phyloP scores from a whole-genome alignment of 2,797 vertebrate species.

The Melanotaenia nigrans region DNA sequence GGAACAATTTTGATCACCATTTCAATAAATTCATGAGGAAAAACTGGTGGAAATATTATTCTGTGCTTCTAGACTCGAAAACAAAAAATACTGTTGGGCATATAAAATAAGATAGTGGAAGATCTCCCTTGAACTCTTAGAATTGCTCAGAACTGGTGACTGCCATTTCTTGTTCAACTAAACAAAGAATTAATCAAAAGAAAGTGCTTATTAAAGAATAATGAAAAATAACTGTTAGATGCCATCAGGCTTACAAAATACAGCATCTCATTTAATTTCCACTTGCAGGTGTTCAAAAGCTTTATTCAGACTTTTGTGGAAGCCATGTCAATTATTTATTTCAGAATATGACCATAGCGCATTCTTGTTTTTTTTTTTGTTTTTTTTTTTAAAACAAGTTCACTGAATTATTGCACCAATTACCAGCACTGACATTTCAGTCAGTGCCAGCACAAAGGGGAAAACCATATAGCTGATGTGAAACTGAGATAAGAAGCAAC shows the following conservation, averaged over 20 bases:
- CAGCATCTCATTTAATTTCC: background rate
- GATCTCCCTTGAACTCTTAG: background rate
- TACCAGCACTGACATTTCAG: conserved; percentile 14
- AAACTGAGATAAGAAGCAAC: conserved; percentile 39
- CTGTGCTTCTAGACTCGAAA: background rate
- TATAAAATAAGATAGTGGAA: background rate
- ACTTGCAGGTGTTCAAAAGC: background rate
- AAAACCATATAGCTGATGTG: conserved; percentile 32
- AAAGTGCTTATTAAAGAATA: background rate
- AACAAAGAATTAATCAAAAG: background rate
- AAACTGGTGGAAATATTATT: background rate
- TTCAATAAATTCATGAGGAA: background rate
- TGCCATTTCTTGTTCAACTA: background rate
- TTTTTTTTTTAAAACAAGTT: background rate
- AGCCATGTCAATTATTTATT: background rate
- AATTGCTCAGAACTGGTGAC: background rate
- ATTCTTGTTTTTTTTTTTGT: background rate
- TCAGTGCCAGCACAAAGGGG: conserved; percentile 16
- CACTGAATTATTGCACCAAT: background rate
- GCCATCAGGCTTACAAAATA: background rate
- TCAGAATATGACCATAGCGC: background rate
- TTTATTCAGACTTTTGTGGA: background rate
- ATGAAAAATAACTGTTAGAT: background rate
- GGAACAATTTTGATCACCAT: too few species aligned
- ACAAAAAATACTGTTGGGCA: background rate